Conservation (phyloP, 2,113 vertebrate species). For the Rhodinocichla rosea region DNA sequence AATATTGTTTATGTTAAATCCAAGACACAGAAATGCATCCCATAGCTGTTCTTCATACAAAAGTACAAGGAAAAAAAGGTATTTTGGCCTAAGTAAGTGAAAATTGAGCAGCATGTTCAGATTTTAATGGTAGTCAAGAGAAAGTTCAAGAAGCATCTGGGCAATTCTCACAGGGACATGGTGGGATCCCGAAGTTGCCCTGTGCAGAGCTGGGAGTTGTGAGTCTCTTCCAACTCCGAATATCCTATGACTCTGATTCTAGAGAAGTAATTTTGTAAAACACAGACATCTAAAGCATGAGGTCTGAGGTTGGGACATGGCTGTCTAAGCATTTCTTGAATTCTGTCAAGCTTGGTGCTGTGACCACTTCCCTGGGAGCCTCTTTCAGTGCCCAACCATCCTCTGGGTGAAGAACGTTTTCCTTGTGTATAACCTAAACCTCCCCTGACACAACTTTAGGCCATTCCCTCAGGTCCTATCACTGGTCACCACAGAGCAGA, state of each 20-base stretch:
- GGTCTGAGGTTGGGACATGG: neutral
- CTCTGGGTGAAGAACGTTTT: neutral
- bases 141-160: neutral
- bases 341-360: neutral
- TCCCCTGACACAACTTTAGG: neutral
- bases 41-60: neutral
- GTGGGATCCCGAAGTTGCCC: neutral
- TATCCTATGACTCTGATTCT: neutral
- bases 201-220: neutral
- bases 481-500: neutral
- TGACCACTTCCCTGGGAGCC: neutral
- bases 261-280: neutral
- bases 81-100: neutral
- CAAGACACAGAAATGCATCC: neutral
- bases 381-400: neutral
- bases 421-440: rapidly evolving
- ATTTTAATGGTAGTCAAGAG: neutral
- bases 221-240: neutral
- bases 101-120: neutral
- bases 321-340: neutral
- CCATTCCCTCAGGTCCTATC: neutral
- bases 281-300: neutral
- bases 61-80: neutral
- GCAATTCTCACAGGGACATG: neutral
- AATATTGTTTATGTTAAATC: neutral